These are phyloP conservation scores for Drosophila takahashii DNA, from an alignment of 1,140 invertebrate species.

Conservation along the genomic window DNA sequence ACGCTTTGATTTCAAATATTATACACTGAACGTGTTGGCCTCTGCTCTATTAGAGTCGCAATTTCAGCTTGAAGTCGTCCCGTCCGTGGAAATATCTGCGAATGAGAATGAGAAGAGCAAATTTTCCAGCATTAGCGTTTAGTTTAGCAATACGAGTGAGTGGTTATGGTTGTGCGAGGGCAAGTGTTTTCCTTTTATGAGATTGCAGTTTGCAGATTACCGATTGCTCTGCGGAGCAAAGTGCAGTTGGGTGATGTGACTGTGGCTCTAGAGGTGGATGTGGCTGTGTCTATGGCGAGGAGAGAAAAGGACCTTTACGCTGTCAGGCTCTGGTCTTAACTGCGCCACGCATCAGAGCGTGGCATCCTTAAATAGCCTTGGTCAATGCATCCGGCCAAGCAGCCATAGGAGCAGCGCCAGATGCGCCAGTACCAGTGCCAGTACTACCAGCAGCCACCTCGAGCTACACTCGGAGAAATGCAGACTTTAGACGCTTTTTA, in stretches of 20 bases:
- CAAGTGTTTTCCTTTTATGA: constrained; percentile 33
- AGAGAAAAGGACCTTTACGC: constrained; percentile 53
- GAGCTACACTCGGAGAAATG: constrained; percentile 14
- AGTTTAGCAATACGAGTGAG: neutral
- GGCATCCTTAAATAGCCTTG: constrained; percentile 81
- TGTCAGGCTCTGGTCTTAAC: constrained; percentile 69
- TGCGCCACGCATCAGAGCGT: constrained; percentile 75
- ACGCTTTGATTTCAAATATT: constrained; percentile 85
- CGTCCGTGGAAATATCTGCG: constrained; percentile 37
- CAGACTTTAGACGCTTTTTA: too few relatives aligned
- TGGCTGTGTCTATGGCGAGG: too few relatives aligned
- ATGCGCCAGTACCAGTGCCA: constrained; percentile 16
- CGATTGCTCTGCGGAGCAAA: constrained; percentile 37
- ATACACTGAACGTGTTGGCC: constrained; percentile 66
- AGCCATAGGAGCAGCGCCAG: constrained; percentile 25
- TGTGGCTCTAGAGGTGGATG: too few relatives aligned
- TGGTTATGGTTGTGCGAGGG: neutral
- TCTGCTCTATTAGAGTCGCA: constrained; percentile 51
- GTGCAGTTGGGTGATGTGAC: constrained; percentile 13
- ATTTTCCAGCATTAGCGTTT: constrained; percentile 14
- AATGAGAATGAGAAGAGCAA: constrained; percentile 44
- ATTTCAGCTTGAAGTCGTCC: constrained; percentile 37
- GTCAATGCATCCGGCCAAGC: constrained; percentile 53
- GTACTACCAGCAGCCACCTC: constrained; percentile 1
- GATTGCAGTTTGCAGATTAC: constrained; percentile 47